A percentile compares a stretch with the other conserved stretches of the same genome.
These are phyloP conservation scores for Halotydeus destructor DNA, from an alignment of 1,140 invertebrate species.

Conservation along the genomic window DNA sequence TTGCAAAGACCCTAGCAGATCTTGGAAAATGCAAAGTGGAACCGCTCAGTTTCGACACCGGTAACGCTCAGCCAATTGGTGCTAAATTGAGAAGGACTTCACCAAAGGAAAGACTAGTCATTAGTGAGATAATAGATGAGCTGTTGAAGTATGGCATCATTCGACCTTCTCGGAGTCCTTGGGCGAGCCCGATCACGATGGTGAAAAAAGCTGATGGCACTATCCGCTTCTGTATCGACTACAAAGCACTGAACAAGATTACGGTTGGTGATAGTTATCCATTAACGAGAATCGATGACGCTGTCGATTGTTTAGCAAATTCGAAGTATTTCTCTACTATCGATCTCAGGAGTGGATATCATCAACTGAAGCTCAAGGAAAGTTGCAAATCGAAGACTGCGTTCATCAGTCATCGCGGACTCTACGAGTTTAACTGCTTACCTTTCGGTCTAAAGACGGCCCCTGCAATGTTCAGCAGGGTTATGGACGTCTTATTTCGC, in stretches of 20 bases:
- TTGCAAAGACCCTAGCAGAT: too few relatives aligned
- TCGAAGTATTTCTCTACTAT: conserved; percentile 13
- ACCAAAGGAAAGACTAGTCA: too few relatives aligned
- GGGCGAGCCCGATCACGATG: conserved; percentile 26
- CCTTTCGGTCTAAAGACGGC: conserved; percentile 27
- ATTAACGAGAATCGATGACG: conserved; percentile 24
- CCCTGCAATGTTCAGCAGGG: conserved; percentile 26
- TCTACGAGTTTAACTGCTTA: conserved; percentile 28
- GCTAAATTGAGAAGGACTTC: too few relatives aligned
- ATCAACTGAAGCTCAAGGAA: conserved; percentile 20
- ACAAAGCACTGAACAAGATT: conserved; percentile 24
- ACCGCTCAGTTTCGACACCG: too few relatives aligned
- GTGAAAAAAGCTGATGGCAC: conserved; percentile 28
- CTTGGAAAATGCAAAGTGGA: too few relatives aligned
- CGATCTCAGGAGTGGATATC: conserved; percentile 23
- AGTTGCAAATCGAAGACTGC: conserved; percentile 18
- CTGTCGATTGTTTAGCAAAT: too few relatives aligned
- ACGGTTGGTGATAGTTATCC: conserved; percentile 29
- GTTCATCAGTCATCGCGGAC: conserved; percentile 25
- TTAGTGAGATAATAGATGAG: too few relatives aligned
- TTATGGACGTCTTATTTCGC: conserved; percentile 19
- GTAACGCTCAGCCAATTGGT: too few relatives aligned
- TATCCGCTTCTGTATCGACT: conserved; percentile 27
- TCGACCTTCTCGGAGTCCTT: conserved; percentile 19
- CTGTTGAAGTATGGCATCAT: conserved; percentile 3